Percentiles rank a stretch among this genome's conserved stretches.
Evolutionary conservation across 2,888 invertebrate species (phyloP).

Genomic region (Raillietiella orientalis): DNA sequence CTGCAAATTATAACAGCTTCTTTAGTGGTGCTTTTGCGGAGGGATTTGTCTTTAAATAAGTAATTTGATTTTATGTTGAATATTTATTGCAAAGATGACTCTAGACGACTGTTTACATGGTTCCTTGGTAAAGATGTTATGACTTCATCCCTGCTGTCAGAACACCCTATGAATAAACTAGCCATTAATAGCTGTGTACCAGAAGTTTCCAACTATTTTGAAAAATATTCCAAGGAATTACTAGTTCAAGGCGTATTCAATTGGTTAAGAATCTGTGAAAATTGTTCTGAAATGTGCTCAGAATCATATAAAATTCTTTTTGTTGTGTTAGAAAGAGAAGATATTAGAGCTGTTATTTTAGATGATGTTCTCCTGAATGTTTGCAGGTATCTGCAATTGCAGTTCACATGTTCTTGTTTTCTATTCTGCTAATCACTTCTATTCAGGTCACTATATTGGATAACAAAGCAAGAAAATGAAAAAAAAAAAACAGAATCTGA

Average conservation of each 20-base stretch:
- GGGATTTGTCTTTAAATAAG: slow-evolving; percentile 69
- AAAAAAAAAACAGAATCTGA: no score
- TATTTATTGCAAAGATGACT: slow-evolving; percentile 1
- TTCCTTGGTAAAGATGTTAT: slow-evolving; percentile 35
- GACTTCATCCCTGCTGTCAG: slow-evolving; percentile 13
- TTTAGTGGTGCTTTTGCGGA: slow-evolving; percentile 29
- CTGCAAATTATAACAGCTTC: slow-evolving; percentile 35
- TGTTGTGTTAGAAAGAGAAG: slow-evolving; percentile 51
- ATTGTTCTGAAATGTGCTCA: no score
- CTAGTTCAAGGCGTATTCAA: slow-evolving; percentile 17
- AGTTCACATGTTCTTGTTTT: no score
- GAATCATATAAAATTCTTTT: slow-evolving; percentile 43
- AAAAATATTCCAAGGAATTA: slow-evolving; percentile 28
- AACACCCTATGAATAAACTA: slow-evolving; percentile 12
- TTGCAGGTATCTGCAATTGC: slow-evolving; percentile 17
- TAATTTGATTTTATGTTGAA: slow-evolving; percentile 8
- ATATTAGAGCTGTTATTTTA: slow-evolving; percentile 42
- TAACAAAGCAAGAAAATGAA: no score
- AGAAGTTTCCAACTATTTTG: slow-evolving; percentile 19
- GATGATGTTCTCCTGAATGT: slow-evolving; percentile 44
- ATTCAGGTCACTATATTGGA: no score
- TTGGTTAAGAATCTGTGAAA: no score
- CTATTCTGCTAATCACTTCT: no score
- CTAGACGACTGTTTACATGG: slow-evolving; percentile 47
- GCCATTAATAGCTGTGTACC: slow-evolving; percentile 8